Conservation (phyloP, 2,888 invertebrate species). For the Eupeodes latifasciatus region DNA sequence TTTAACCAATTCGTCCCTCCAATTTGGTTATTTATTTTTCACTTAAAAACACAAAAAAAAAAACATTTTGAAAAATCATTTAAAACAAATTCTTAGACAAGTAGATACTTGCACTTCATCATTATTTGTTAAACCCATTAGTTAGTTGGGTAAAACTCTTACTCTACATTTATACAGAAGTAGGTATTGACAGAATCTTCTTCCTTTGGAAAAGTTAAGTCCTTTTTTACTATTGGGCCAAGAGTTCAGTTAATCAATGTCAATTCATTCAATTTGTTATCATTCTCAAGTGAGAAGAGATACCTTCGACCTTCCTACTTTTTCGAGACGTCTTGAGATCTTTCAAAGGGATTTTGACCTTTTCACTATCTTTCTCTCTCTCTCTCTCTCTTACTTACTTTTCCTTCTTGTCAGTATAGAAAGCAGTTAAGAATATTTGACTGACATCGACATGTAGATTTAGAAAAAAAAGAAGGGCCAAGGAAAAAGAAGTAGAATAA, state of each 20-base stretch:
- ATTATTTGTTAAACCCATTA: constrained; percentile 32
- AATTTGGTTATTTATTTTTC: background rate
- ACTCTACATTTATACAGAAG: background rate
- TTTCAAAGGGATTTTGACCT: constrained; percentile 12
- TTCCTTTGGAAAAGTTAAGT: background rate
- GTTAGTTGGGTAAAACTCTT: constrained; percentile 2
- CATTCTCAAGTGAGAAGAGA: background rate
- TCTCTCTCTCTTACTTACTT: background rate
- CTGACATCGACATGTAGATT: constrained; percentile 27
- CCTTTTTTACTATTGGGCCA: constrained; percentile 13
- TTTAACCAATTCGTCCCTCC: background rate
- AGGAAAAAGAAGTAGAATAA: background rate
- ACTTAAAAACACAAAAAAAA: background rate
- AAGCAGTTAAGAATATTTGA: constrained; percentile 26
- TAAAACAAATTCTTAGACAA: constrained; percentile 24
- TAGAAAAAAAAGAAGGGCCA: background rate
- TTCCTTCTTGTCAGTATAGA: background rate
- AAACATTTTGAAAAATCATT: background rate
- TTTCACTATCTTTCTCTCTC: background rate
- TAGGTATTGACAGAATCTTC: too few species aligned
- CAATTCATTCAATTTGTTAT: constrained; percentile 38
- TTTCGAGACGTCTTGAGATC: background rate
- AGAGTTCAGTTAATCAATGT: constrained; percentile 38
- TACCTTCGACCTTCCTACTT: background rate
- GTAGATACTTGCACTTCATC: constrained; percentile 12